These are phyloP conservation scores for Phortica magna DNA, from an alignment of 2,888 invertebrate genomes.

Conservation along the genomic window DNA sequence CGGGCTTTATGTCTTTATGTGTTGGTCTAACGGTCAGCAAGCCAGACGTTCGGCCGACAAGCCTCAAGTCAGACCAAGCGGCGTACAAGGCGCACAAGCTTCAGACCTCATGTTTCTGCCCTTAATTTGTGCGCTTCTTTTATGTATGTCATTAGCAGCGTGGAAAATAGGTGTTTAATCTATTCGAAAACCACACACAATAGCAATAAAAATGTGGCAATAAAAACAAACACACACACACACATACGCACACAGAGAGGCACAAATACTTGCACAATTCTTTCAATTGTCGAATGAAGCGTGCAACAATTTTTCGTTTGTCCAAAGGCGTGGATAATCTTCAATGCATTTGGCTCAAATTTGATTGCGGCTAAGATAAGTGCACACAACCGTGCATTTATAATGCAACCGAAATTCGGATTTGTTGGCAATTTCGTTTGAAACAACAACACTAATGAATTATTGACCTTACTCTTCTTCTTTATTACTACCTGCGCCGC, in stretches of 20 bases:
- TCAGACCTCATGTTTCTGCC: constrained; percentile 50
- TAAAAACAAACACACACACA: neutral
- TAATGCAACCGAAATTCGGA: too few species aligned
- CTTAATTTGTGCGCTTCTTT: constrained; percentile 54
- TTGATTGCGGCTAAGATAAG: neutral
- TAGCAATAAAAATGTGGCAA: neutral
- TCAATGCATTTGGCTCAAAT: neutral
- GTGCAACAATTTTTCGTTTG: neutral
- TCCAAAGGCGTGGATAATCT: neutral
- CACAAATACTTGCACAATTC: neutral
- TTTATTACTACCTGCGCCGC: neutral
- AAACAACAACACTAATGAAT: too few species aligned
- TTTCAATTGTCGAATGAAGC: neutral
- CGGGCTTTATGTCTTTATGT: neutral
- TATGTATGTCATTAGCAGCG: constrained; percentile 45
- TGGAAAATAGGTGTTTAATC: constrained; percentile 31
- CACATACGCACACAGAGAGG: neutral
- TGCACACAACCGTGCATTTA: neutral
- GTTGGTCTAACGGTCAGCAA: neutral
- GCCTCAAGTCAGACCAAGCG: neutral
- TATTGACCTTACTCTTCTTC: neutral
- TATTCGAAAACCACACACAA: neutral
- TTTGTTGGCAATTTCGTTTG: too few species aligned
- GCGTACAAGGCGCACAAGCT: neutral
- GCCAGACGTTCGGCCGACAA: neutral